Conservation (phyloP, 2,797 vertebrate genomes). For the Pterois miles region DNA sequence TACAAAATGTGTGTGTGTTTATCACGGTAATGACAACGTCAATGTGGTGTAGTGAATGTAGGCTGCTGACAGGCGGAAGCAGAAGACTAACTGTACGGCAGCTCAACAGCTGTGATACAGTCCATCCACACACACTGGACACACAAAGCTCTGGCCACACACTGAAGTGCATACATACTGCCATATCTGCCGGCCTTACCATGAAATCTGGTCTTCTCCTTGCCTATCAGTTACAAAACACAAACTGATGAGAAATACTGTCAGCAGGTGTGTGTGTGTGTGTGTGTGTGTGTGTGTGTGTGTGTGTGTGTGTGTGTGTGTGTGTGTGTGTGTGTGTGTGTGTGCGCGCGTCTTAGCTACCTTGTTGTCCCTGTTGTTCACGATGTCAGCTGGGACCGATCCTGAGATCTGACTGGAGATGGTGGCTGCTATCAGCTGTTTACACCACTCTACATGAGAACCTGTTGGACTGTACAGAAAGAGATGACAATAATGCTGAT, state of each 20-base stretch:
- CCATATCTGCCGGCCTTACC: slow-evolving; percentile 61
- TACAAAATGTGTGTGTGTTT: too few relatives aligned
- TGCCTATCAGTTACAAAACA: slow-evolving; percentile 69
- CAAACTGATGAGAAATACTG: slow-evolving; percentile 31
- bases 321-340: slow-evolving; percentile 1
- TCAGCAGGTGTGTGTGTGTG: neutral
- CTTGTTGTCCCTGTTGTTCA: slow-evolving; percentile 87
- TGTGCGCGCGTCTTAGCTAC: slow-evolving; percentile 67
- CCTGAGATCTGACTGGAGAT: slow-evolving; percentile 95
- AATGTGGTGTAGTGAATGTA: too few relatives aligned
- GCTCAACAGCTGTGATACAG: neutral
- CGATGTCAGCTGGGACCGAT: slow-evolving; percentile 74
- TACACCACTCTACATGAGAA: slow-evolving; percentile 98
- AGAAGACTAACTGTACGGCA: neutral
- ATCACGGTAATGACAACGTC: too few relatives aligned
- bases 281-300: neutral
- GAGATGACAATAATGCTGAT: neutral
- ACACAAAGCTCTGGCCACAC: slow-evolving; percentile 20
- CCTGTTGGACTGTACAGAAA: slow-evolving; percentile 86
- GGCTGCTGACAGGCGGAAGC: neutral
- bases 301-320: neutral
- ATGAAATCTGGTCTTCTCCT: slow-evolving; percentile 66
- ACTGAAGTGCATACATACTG: neutral
- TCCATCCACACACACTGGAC: neutral
- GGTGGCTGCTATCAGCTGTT: slow-evolving; percentile 97